Evolutionary conservation across 1,140 invertebrate species (phyloP), one percentile per base, ranked within the genome.

Genomic region (Euschistus heros): DNA sequence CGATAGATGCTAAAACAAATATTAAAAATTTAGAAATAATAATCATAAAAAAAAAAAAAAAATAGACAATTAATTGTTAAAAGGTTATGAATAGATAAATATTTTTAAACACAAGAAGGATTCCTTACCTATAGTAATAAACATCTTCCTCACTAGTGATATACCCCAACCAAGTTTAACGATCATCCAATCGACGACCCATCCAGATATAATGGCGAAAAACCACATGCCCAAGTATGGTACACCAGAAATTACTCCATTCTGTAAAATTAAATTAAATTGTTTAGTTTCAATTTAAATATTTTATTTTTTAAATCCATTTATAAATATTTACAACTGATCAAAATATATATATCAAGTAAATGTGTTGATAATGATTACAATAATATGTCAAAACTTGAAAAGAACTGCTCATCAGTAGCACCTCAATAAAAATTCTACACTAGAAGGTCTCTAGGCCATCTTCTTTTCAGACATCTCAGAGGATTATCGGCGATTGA

Each of bases 81-180:
- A 47, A 47, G 13, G 46, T 47, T 7, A 4, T 2, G 3, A 30
- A 30, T 18, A 47, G 22, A 3, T 54, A 54, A 4, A 20, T 10
- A 24, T 2, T 10, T 63, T 46, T 22, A 47, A 46, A 13, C 15
- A 46, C 5, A 44, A 27, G 22, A 8, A 65, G 57, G 57, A 65
- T 3, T 37, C 20, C 65, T 70, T 69, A 72, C 72, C 83, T 64
- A 86, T 81, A 20, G 84, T 84, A 27, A 87, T 87, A 72, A 88
- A 88, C 46, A 88, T 74, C 75, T 88, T 88, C 46, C 87, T 77
- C 0, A 85, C 83, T 69, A 79, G 82, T 1, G 80, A 83, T 1
- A 84, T 81, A 3, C 73, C 79, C 70, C 84, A 79, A 13, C 76
- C 76, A 8, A 79, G 76, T 33, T 72, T 78, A 61, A 57, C 67